A percentile compares a stretch with the other conserved stretches of the same genome.
These are phyloP conservation scores for Cheiracanthium punctorium DNA, from an alignment of 2,888 invertebrate genomes.

Conservation along the genomic window DNA sequence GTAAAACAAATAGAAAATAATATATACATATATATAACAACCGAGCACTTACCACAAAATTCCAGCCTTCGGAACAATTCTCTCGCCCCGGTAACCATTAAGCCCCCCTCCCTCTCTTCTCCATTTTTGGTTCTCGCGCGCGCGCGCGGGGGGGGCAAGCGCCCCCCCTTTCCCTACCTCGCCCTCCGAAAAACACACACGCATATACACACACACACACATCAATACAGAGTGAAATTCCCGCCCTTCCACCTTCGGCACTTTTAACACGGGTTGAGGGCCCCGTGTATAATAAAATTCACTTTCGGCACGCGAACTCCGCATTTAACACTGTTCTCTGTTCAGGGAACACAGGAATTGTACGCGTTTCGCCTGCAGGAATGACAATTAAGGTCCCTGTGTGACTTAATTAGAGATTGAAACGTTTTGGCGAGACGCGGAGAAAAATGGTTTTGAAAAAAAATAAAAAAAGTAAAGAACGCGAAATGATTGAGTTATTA, in stretches of 20 bases:
- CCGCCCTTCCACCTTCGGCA: background rate
- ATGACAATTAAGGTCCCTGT: background rate
- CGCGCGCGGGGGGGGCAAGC: too few species aligned
- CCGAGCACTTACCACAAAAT: too few species aligned
- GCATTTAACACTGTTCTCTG: background rate
- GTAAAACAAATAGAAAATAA: too few species aligned
- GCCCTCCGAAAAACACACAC: background rate
- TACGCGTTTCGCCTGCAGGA: background rate
- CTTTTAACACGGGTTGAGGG: too few species aligned
- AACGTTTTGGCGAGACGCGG: background rate
- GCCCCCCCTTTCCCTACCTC: too few species aligned
- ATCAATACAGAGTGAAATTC: background rate
- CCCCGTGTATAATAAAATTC: background rate
- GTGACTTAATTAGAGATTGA: background rate
- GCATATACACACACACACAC: too few species aligned
- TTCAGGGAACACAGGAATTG: background rate
- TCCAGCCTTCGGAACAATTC: too few species aligned
- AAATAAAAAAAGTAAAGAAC: background rate
- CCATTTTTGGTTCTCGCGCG: too few species aligned
- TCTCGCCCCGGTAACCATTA: too few species aligned
- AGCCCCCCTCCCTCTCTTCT: too few species aligned
- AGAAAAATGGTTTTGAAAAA: too few species aligned
- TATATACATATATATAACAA: too few species aligned
- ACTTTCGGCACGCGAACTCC: background rate
- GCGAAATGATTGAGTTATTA: background rate